phyloP scores from a whole-genome alignment of 2,888 invertebrate species.

The Tiphia femorata region DNA sequence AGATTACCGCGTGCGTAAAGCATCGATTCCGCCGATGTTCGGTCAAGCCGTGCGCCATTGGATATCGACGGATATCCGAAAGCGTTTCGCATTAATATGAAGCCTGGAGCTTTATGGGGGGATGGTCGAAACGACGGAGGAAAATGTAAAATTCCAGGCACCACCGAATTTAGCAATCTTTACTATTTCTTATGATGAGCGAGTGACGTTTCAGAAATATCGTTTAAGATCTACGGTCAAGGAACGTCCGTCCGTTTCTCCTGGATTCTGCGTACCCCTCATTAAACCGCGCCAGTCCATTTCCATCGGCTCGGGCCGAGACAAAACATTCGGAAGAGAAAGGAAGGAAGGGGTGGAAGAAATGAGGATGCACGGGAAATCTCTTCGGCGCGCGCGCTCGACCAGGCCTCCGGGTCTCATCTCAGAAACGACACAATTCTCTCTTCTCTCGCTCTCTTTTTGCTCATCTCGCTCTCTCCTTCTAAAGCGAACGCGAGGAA shows the following conservation, averaged over 20 bases:
- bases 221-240: no score
- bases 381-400: background rate
- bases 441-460: background rate
- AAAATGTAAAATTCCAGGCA: no score
- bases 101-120: no score
- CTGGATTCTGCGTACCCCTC: no score
- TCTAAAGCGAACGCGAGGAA: constrained; percentile 11
- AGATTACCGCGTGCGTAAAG: constrained; percentile 48
- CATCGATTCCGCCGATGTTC: constrained; percentile 11
- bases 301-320: no score
- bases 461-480: background rate
- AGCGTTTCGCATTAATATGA: constrained; percentile 16
- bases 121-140: no score
- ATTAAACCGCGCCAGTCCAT: no score
- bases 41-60: background rate
- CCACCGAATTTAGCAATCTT: no score
- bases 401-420: constrained; percentile 15
- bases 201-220: no score
- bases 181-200: no score
- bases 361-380: constrained; percentile 2
- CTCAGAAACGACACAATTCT: constrained; percentile 25
- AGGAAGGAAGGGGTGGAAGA: background rate
- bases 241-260: no score
- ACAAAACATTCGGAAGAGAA: no score
- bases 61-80: constrained; percentile 10